These are phyloP conservation scores for Buteo buteo DNA, from an alignment of 2,113 vertebrate genomes.

Conservation along the genomic window DNA sequence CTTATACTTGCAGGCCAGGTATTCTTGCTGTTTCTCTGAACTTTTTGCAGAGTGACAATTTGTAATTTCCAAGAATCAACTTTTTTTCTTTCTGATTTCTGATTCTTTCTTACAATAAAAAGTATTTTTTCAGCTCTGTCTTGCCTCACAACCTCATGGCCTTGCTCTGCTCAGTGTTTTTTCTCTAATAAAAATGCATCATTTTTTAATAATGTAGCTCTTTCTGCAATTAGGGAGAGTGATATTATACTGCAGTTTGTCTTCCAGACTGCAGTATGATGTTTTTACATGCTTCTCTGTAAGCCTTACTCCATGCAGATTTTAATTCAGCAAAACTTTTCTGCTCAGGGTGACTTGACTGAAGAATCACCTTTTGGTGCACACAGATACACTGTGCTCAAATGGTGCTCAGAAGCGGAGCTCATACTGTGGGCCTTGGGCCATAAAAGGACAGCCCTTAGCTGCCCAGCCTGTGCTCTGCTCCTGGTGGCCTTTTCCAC, in stretches of 20 bases:
- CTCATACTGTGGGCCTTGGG: background rate
- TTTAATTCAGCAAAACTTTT: background rate
- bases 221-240: background rate
- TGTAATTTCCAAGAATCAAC: background rate
- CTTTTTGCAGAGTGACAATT: background rate
- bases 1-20: background rate
- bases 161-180: background rate
- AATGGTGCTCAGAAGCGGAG: accelerated
- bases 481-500: background rate
- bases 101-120: background rate
- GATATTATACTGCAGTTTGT: background rate
- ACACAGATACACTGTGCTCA: background rate
- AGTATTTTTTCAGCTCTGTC: background rate
- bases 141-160: background rate
- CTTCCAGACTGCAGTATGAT: background rate
- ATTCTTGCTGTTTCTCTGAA: background rate
- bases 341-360: background rate
- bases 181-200: background rate
- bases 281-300: background rate
- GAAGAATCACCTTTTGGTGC: background rate
- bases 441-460: background rate
- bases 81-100: background rate
- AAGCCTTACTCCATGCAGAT: background rate
- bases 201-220: background rate
- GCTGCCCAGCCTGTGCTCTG: background rate